Evolutionary conservation across 2,888 invertebrate genomes (phyloP).

Genomic region (Augiades crinisus): DNA sequence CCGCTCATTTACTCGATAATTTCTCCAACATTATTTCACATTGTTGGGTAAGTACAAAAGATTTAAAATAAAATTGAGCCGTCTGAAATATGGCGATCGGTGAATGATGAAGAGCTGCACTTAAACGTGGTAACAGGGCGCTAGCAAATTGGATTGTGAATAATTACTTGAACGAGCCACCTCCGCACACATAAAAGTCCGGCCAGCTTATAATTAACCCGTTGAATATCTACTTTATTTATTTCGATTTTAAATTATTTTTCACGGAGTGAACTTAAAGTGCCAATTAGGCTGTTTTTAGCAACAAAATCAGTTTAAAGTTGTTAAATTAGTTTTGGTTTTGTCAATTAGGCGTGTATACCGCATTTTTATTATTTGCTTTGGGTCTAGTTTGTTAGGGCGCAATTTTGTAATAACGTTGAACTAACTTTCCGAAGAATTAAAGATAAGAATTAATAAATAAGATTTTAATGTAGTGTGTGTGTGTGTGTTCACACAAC

Average conservation of each 20-base stretch:
- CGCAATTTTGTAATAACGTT: no score
- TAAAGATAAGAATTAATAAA: no score
- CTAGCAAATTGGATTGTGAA: conserved; percentile 26
- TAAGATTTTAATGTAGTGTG: no score
- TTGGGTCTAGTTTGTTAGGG: no score
- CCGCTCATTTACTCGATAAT: background rate
- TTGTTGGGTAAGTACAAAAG: conserved; percentile 17
- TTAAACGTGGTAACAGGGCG: conserved; percentile 21
- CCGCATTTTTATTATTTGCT: no score
- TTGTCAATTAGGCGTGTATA: no score
- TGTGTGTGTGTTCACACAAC: no score
- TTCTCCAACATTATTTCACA: conserved; percentile 8
- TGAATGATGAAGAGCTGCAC: conserved; percentile 24
- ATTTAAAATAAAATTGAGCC: conserved; percentile 24
- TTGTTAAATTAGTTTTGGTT: no score
- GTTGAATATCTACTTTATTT: conserved; percentile 13
- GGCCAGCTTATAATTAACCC: conserved; percentile 16
- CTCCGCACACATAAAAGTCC: conserved; percentile 21
- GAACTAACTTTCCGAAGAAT: no score
- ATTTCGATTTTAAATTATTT: background rate
- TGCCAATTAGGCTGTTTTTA: no score
- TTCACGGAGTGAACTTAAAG: no score
- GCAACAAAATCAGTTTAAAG: background rate
- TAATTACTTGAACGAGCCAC: conserved; percentile 20
- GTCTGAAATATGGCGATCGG: conserved; percentile 24